Evolutionary conservation across 2,113 vertebrate species (phyloP), one percentile per base, ranked within the genome.

Genomic region (Siniperca knerii): DNA sequence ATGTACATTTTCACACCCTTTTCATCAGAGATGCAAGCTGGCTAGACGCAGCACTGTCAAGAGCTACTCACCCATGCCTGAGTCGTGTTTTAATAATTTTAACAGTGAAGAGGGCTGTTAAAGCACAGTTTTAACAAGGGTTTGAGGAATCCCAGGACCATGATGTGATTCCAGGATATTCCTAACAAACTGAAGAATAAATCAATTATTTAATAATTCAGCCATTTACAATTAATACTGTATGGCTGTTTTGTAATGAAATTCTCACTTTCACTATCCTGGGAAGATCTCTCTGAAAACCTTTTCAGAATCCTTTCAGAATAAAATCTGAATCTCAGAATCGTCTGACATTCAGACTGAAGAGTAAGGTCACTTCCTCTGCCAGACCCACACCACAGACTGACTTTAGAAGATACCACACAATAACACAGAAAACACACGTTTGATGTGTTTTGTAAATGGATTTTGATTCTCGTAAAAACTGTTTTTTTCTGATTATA

Each of bases 361-460:
- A 50, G 42, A 42, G 11, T 44, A 4, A 23, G 40, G 33, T 52
- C 29, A 65, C 23, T 40, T 25, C 44, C 15, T 75, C 11, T 6
- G 2, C 6, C 25, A 8, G 1, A 6, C 12, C 42, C 21, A 11
- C 60, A 54, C 60, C 60, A 64, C 74, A 64, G 44, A n/a, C 21
- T 35, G 60, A 52, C 74, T 55, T 50, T 21, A 25, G 40, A 50
- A 75, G 21, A 29, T 37, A 16, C 35, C 48, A 12, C 33, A 42
- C 54, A 40, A 64, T 21, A 23, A 42, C 40, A 66, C 16, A 48
- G 12, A 42, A 57, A 23, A 70, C n/a, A 66, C 4, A 18, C 52
- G 40, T 67, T 77, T 46, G 20, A 68, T 46, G 61, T 46, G 54
- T 54, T 68, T 65, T 55, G 16, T 58, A 16, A n/a, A 58, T 66